Evolutionary conservation across 2,797 vertebrate species (phyloP).

Genomic region (Microchirus variegatus): DNA sequence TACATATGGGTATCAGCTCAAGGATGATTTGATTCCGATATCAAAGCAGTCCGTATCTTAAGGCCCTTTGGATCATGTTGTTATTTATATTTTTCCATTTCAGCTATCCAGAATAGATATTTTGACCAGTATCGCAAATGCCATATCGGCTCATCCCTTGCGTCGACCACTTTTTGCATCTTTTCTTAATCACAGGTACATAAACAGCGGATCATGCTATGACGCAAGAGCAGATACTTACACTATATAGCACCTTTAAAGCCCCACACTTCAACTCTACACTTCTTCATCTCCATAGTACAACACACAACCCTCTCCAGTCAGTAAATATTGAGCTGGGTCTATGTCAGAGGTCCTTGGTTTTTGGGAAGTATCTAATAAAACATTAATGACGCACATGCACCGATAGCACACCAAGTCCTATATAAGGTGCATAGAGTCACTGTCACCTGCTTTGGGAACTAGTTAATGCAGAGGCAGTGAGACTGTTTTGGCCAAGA

Average conservation of each 20-base stretch:
- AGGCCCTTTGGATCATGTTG: too few species aligned
- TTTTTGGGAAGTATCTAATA: conserved; percentile 30
- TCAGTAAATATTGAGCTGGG: conserved; percentile 18
- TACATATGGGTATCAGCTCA: too few species aligned
- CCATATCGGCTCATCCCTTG: too few species aligned
- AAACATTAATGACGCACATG: conserved; percentile 55
- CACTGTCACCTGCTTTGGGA: conserved; percentile 12
- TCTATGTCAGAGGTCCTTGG: conserved; percentile 10
- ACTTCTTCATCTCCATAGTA: conserved; percentile 19
- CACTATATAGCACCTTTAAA: conserved; percentile 3
- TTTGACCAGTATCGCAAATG: too few species aligned
- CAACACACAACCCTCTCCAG: conserved; percentile 43
- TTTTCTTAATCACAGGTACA: neutral
- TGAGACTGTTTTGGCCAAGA: conserved; percentile 13
- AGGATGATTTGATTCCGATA: too few species aligned
- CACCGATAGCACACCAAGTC: conserved; percentile 12
- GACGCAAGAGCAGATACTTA: neutral
- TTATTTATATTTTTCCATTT: too few species aligned
- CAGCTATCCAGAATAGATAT: too few species aligned
- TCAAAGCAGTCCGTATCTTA: too few species aligned
- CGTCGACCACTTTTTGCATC: neutral
- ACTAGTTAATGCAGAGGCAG: conserved; percentile 37
- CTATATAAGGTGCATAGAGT: conserved; percentile 3
- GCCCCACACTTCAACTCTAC: conserved; percentile 32
- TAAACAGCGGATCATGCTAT: neutral